phyloP scores from a whole-genome alignment of 2,888 invertebrate species.

The Drosophila affinis region DNA sequence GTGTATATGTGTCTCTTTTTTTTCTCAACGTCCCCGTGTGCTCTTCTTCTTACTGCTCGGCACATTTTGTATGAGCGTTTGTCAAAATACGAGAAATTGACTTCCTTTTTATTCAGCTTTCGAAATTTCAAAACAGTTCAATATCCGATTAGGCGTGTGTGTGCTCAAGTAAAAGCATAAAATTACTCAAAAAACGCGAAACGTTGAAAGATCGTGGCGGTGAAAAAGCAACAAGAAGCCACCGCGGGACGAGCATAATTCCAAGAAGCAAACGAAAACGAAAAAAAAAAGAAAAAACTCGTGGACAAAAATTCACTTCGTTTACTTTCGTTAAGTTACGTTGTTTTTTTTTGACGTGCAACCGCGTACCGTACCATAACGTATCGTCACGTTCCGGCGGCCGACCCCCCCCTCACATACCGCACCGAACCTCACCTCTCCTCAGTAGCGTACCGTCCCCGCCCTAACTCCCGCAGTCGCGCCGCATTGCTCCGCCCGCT shows the following conservation, averaged over 20 bases:
- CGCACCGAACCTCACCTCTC: not conserved
- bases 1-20: constrained; percentile 48
- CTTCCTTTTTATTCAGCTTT: constrained; percentile 48
- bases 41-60: constrained; percentile 74
- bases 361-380: constrained; percentile 1
- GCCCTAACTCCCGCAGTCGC: constrained; percentile 1
- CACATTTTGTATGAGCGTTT: constrained; percentile 77
- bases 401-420: not conserved
- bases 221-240: constrained; percentile 43
- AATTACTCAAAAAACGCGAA: not conserved
- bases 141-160: not conserved
- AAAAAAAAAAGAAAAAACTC: constrained; percentile 16
- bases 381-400: constrained; percentile 1
- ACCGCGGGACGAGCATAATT: constrained; percentile 11
- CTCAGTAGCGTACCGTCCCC: not conserved
- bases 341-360: constrained; percentile 10
- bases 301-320: constrained; percentile 24
- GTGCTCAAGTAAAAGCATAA: not conserved
- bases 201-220: constrained; percentile 22
- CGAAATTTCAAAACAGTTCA: not conserved
- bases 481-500: constrained; percentile 2
- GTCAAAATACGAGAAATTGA: constrained; percentile 72
- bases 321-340: constrained; percentile 34
- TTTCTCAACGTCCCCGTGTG: constrained; percentile 43
- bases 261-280: constrained; percentile 2